Evolutionary conservation across 1,140 invertebrate genomes (phyloP), one percentile per base, ranked within the genome.

Genomic region (Sycophaga agraensis): DNA sequence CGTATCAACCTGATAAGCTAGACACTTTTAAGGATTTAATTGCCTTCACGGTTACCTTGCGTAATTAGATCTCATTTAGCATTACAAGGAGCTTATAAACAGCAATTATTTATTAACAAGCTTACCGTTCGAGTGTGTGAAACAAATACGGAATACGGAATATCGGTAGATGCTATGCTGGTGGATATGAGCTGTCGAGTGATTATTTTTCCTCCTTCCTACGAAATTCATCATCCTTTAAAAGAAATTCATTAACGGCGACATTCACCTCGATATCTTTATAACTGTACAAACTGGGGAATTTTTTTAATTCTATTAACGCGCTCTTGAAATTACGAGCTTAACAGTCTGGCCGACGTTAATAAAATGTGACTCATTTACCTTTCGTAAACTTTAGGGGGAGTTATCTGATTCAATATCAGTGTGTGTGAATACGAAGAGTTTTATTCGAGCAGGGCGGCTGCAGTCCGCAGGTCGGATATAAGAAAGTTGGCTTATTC

Each of bases 81-180:
- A 59, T 45, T 51, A 59, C 21, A 31, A n/a, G 7, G 28, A 50
- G 21, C 35, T 24, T 40, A 26, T 59, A 59, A 59, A 59, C 21
- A 53, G 22, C 22, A 31, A 54, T 45, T 54, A 60, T 54, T 54
- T 54, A 53, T 60, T 54, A 54, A 45, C 4, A 37, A 48, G 31
- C 12, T 28, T 40, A 9, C 22, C 11, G 12, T 42, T 19, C 43
- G 19, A 39, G 34, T 19, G 22, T 50, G 31, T 21, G 37, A n/a
- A n/a, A n/a, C n/a, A n/a, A n/a, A n/a, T n/a, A n/a, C n/a, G n/a
- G n/a, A n/a, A n/a, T n/a, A n/a, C n/a, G n/a, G n/a, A n/a, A n/a
- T n/a, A n/a, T n/a, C n/a, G n/a, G n/a, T n/a, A n/a, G n/a, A n/a
- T n/a, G n/a, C n/a, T n/a, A n/a, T n/a, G n/a, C n/a, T 35, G 24